Percentiles rank a stretch among this genome's conserved stretches.
Conservation (phyloP, 2,888 invertebrate genomes). For the Acleris literana region DNA sequence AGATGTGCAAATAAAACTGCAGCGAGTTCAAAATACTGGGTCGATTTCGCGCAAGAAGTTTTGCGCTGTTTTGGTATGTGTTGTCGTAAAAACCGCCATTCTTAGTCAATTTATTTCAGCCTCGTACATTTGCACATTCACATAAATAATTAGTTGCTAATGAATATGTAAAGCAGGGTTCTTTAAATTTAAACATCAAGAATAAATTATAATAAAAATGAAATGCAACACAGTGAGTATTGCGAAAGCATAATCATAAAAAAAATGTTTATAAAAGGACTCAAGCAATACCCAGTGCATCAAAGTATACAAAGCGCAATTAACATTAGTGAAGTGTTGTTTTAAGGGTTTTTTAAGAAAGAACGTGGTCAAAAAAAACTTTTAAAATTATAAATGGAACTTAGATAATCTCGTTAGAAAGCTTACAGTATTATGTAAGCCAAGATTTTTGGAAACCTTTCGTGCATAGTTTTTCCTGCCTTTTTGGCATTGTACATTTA, state of each 20-base stretch:
- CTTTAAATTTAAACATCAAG: neutral
- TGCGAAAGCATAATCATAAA: neutral
- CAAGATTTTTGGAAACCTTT: too few species aligned
- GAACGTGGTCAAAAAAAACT: neutral
- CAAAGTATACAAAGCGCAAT: slow-evolving; percentile 9
- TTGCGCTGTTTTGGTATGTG: neutral
- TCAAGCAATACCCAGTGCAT: slow-evolving; percentile 1
- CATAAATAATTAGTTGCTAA: neutral
- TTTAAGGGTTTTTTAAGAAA: neutral
- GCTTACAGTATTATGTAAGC: too few species aligned
- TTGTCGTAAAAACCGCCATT: neutral
- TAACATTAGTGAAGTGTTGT: slow-evolving; percentile 2
- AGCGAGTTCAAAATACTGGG: slow-evolving; percentile 1
- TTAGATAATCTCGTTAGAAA: neutral
- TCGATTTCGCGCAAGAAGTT: neutral
- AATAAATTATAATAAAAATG: slow-evolving; percentile 6
- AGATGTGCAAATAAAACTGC: slow-evolving; percentile 15
- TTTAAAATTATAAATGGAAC: neutral
- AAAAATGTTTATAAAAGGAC: neutral
- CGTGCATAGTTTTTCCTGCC: too few species aligned
- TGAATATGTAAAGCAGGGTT: slow-evolving; percentile 2
- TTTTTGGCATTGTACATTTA: neutral
- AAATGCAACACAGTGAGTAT: neutral
- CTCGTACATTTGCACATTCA: slow-evolving; percentile 11
- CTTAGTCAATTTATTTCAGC: neutral